These are phyloP conservation scores for Gallinago nigripennis DNA, from an alignment of 2,797 vertebrate species.

Conservation along the genomic window DNA sequence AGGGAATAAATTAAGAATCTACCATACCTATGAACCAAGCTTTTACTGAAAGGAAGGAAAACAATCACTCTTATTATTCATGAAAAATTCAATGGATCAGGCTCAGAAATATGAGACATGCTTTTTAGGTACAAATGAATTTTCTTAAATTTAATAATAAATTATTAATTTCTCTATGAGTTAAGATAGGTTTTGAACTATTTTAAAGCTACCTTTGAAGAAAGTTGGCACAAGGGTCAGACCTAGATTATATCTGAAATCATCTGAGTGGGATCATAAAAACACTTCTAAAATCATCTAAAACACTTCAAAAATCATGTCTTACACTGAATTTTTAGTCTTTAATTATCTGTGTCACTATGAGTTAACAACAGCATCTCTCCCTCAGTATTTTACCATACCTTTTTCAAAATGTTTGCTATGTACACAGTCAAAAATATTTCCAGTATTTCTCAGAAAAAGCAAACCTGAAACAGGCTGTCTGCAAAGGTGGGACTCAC, in stretches of 20 bases:
- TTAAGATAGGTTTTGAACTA: background rate
- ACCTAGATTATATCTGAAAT: background rate
- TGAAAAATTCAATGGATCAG: background rate
- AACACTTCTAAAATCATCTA: background rate
- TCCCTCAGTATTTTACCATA: background rate
- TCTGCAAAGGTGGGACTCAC: background rate
- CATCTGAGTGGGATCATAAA: background rate
- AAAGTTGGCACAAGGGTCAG: background rate
- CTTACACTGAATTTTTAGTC: background rate
- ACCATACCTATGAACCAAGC: background rate
- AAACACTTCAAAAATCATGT: background rate
- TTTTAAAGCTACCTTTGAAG: background rate
- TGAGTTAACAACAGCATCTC: fast-evolving
- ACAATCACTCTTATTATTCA: fast-evolving
- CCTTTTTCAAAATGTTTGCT: background rate
- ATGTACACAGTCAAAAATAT: background rate
- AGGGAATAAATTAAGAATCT: background rate
- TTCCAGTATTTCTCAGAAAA: background rate
- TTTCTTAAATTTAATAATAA: background rate
- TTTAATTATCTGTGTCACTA: background rate
- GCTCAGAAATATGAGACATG: background rate
- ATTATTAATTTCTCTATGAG: background rate
- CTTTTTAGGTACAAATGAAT: background rate
- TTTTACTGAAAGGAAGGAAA: background rate
- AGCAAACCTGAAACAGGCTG: background rate